Conservation (phyloP, 1,140 invertebrate genomes). For the Macrostomum lignano region DNA sequence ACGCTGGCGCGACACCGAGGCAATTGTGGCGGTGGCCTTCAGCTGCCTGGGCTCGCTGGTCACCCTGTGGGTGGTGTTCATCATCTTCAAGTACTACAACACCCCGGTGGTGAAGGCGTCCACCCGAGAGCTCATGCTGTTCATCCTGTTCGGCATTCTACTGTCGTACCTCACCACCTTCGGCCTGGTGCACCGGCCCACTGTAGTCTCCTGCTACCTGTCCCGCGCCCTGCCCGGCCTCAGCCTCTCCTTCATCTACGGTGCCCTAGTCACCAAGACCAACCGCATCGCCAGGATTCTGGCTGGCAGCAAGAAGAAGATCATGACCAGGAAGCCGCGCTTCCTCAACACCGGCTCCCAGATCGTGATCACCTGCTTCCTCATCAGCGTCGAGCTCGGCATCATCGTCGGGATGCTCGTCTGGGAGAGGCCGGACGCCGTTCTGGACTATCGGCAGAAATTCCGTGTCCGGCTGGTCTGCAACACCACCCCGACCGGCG, state of each 20-base stretch:
- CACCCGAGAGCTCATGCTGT: constrained; percentile 47
- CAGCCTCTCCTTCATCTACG: constrained; percentile 52
- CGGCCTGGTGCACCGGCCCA: constrained; percentile 41
- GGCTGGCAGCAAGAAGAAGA: constrained; percentile 47
- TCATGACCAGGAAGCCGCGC: constrained; percentile 44
- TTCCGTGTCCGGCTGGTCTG: constrained; percentile 33
- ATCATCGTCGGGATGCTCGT: constrained; percentile 40
- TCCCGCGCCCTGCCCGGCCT: constrained; percentile 42
- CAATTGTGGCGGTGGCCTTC: constrained; percentile 35
- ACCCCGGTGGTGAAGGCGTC: constrained; percentile 52
- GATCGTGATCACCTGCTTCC: constrained; percentile 37
- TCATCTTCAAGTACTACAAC: constrained; percentile 38
- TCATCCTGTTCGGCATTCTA: constrained; percentile 37
- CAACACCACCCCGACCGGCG: constrained; percentile 38
- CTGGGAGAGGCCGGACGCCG: constrained; percentile 37
- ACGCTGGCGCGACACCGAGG: constrained; percentile 33
- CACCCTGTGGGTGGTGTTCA: constrained; percentile 33
- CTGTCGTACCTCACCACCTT: constrained; percentile 35
- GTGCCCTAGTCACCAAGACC: constrained; percentile 50
- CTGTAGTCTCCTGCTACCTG: constrained; percentile 36
- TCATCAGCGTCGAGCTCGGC: constrained; percentile 40
- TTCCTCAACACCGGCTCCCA: constrained; percentile 35
- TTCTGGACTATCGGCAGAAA: constrained; percentile 31
- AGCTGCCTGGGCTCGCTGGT: constrained; percentile 37
- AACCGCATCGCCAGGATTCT: constrained; percentile 54